Evolutionary conservation across 1,140 invertebrate species (phyloP).

Genomic region (Agrilus planipennis): DNA sequence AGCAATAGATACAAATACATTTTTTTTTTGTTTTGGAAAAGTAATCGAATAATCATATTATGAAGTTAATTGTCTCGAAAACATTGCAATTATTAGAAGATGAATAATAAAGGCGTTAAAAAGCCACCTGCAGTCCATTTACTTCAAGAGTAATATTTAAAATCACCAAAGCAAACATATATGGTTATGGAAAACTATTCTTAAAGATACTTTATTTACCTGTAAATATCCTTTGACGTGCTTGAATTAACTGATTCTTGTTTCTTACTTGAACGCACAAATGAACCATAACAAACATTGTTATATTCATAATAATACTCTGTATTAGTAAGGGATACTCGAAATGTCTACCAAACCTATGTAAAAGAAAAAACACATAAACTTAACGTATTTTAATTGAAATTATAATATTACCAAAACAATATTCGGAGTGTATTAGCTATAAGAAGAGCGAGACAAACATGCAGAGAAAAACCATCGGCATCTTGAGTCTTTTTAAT

Average conservation of each 20-base stretch:
- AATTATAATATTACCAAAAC: slow-evolving; percentile 72
- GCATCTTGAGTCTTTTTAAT: slow-evolving; percentile 83
- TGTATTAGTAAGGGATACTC: slow-evolving; percentile 90
- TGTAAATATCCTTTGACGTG: slow-evolving; percentile 69
- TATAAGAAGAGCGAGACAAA: slow-evolving; percentile 86
- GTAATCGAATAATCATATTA: too few species aligned
- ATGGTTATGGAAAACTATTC: too few species aligned
- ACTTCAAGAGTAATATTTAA: too few species aligned
- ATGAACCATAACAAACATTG: slow-evolving; percentile 93
- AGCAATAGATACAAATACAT: too few species aligned
- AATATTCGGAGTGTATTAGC: slow-evolving; percentile 94
- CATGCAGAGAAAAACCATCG: slow-evolving; percentile 92
- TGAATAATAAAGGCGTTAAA: too few species aligned
- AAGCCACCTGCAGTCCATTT: too few species aligned
- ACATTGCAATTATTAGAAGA: too few species aligned
- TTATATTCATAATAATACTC: slow-evolving; percentile 93
- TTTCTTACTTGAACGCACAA: slow-evolving; percentile 81
- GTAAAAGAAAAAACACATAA: slow-evolving; percentile 25
- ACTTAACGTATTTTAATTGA: not conserved
- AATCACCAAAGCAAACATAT: too few species aligned
- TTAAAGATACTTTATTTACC: slow-evolving; percentile 42
- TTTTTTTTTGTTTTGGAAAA: too few species aligned
- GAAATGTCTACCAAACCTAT: slow-evolving; percentile 95
- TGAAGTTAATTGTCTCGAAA: too few species aligned
- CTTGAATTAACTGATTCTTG: slow-evolving; percentile 67